Base-by-base conservation (phyloP, 2,888 invertebrate genomes). In the Desoria tigrina region DNA sequence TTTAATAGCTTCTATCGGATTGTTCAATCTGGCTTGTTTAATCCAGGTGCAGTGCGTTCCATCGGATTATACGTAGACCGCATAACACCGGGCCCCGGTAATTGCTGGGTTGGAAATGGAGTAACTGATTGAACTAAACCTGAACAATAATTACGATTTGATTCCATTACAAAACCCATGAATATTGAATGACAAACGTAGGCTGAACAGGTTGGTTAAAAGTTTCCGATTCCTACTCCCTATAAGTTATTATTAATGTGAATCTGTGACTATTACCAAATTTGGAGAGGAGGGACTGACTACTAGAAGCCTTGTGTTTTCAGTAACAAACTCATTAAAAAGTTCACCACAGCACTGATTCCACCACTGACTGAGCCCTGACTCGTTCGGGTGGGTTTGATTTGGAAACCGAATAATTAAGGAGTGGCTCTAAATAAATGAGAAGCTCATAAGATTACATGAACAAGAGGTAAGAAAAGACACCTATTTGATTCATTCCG, bases 361-460 rank as follows among this genome's bases (percentile, higher is more conserved):
- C 32, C 32, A 32, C 9, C 45, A 45, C 45, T n/a, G n/a, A n/a
- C n/a, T n/a, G n/a, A 45, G 21, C 16, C n/a, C 23, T 24, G 26
- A 26, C 51, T 11, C 6, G 4, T 7, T 51, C 51, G 51, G 51
- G 51, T 24, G 51, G 23, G 16, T 51, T 14, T 24, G 51, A 45
- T 45, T 45, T 45, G 26, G 51, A 51, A 26, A 51, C 51, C 24
- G 45, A 45, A 45, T 45, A 45, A 45, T 45, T 51, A 51, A 51
- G 51, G 51, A 51, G 51, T 51, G 51, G 51, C 21, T 26, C 51
- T 51, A 16, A 45, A 45, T 45, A 24, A 24, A 45, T 45, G 51
- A 24, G 51, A 51, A 51, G 26, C 26, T 51, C 26, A 21, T 24
- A 24, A 51, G 24, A 51, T 51, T 51, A 51, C 51, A 51, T 51